Percentiles rank a stretch among this genome's conserved stretches.
Evolutionary conservation across 2,888 invertebrate genomes (phyloP).

Genomic region (Uropetala carovei): DNA sequence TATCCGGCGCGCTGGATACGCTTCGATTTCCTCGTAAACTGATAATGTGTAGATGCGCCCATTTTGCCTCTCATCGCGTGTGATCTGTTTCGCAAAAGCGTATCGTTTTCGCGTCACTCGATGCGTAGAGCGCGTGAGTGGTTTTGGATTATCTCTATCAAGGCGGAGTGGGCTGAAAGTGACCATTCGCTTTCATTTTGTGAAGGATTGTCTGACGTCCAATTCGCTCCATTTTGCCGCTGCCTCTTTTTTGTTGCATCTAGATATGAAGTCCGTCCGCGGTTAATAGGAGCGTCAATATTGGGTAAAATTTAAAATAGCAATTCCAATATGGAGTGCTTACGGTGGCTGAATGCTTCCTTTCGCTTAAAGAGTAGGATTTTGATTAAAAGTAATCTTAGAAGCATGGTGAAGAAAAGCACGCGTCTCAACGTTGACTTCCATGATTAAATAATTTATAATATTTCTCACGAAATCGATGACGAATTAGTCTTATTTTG

Average conservation of each 20-base stretch:
- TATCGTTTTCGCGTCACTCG: neutral
- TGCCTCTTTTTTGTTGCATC: neutral
- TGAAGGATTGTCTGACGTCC: neutral
- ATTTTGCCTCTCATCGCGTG: neutral
- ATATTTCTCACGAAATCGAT: too few species aligned
- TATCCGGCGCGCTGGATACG: neutral
- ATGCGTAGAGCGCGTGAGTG: neutral
- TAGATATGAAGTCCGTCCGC: neutral
- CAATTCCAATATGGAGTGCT: neutral
- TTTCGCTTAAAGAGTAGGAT: neutral
- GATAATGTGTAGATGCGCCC: neutral
- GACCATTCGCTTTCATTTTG: neutral
- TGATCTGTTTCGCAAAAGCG: neutral
- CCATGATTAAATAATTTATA: too few species aligned
- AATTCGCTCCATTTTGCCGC: neutral
- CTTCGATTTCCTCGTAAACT: neutral
- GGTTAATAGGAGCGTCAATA: neutral
- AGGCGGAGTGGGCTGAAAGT: neutral
- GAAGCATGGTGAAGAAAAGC: neutral
- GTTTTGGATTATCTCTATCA: neutral
- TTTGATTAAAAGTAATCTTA: neutral
- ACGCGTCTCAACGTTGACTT: too few species aligned
- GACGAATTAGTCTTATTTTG: too few species aligned
- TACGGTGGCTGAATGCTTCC: neutral
- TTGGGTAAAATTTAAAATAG: neutral